Evolutionary conservation across 2,888 invertebrate genomes (phyloP), one percentile per base, ranked within the genome.

Genomic region (Synanthedon myopaeformis): DNA sequence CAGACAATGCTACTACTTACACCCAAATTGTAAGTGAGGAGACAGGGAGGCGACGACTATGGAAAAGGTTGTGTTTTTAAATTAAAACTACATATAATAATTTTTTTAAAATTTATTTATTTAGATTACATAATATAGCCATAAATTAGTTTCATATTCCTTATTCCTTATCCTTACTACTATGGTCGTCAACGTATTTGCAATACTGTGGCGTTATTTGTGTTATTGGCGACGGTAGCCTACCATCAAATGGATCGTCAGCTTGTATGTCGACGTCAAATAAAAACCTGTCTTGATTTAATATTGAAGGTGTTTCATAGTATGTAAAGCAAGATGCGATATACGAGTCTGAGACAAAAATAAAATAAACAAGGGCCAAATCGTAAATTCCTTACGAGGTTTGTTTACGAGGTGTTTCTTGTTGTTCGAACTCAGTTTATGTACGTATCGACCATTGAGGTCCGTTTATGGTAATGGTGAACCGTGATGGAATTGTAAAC

Each of bases 371-470:
- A 68, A 66, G 65, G 65, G 65, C 58, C 57, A 55, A 63, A 51
- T 61, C 69, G 67, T 76, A 71, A 73, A 76, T 72, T 68, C 49
- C 41, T 54, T 60, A 65, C 62, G 59, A 62, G 62, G 58, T 59
- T 60, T 61, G 63, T 70, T 69, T 65, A 66, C 63, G 63, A 66
- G 58, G 54, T 56, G 56, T 55, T 52, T 53, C 59, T 59, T 56
- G 59, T 62, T 61, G 57, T 59, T 59, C 59, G 51, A 55, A 52
- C 53, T 53, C 54, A 53, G 55, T 61, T 63, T 61, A 59, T 61
- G 57, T 58, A 59, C 64, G 61, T 66, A 67, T 69, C 59, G 61
- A 59, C 56, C 59, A 59, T 63, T 60, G 58, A 52, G 55, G 60
- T 61, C 62, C 62, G 60, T 71, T 69, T 69, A 72, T 64, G 61